phyloP scores from a whole-genome alignment of 1,140 invertebrate genomes.

The Drosophila fuyamai region DNA sequence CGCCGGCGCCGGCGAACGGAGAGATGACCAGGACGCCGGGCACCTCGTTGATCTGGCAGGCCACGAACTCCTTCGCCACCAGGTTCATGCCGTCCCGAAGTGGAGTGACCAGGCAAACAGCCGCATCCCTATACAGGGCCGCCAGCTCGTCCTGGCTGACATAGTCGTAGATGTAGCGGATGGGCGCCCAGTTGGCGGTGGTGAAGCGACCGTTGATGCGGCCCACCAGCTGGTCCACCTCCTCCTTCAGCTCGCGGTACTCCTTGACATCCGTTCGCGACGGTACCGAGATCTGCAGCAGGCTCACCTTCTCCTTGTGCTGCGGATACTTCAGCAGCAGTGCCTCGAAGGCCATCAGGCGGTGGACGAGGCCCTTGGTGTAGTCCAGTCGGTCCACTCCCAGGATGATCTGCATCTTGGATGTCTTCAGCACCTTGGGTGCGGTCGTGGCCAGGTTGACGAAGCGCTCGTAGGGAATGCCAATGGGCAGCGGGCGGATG shows the following conservation, averaged over 20 bases:
- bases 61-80: constrained; percentile 96
- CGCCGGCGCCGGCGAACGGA: constrained; percentile 95
- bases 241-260: constrained; percentile 95
- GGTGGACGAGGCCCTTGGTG: constrained; percentile 94
- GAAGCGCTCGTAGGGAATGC: constrained; percentile 94
- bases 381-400: constrained; percentile 96
- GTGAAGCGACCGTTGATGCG: constrained; percentile 94
- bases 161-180: constrained; percentile 95
- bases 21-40: constrained; percentile 95
- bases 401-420: constrained; percentile 90
- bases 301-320: constrained; percentile 92
- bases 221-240: constrained; percentile 95
- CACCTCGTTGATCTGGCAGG: constrained; percentile 94
- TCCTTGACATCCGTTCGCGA: constrained; percentile 95
- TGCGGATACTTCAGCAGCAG: constrained; percentile 94
- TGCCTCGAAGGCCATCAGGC: constrained; percentile 93
- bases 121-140: constrained; percentile 93
- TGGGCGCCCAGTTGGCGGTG: constrained; percentile 95
- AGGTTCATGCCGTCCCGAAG: constrained; percentile 96
- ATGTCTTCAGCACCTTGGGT: constrained; percentile 89
- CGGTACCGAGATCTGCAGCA: constrained; percentile 94
- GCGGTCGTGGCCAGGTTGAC: constrained; percentile 92
- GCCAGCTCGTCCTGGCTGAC: constrained; percentile 94
- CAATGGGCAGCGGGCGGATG: constrained; percentile 93
- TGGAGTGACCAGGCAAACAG: constrained; percentile 94